phyloP scores from a whole-genome alignment of 1,140 invertebrate genomes.

The Uloborus diversus region DNA sequence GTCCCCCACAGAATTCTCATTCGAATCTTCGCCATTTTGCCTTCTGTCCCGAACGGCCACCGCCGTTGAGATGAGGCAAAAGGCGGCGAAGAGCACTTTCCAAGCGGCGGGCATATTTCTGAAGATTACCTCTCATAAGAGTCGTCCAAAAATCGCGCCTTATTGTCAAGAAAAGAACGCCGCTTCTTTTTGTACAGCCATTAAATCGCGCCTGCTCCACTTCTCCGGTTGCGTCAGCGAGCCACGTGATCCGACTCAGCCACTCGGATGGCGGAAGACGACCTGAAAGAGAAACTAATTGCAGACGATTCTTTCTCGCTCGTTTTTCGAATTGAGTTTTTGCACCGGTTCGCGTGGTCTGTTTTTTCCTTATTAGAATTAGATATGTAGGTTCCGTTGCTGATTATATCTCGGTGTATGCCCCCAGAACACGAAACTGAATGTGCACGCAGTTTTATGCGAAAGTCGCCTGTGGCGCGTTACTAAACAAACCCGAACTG shows the following conservation, averaged over 20 bases:
- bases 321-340: slow-evolving; percentile 7
- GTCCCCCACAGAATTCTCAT: too few relatives aligned
- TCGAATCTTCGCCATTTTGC: not conserved
- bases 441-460: too few relatives aligned
- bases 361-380: too few relatives aligned
- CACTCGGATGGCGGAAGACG: not conserved
- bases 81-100: not conserved
- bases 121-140: not conserved
- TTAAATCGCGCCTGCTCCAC: slow-evolving; percentile 15
- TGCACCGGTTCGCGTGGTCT: too few relatives aligned
- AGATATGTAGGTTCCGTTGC: slow-evolving; percentile 3
- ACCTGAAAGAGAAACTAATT: slow-evolving; percentile 21
- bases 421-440: too few relatives aligned
- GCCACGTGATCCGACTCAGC: not conserved
- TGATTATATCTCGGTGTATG: too few relatives aligned
- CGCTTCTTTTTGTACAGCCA: slow-evolving; percentile 5
- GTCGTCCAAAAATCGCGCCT: not conserved
- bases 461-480: too few relatives aligned
- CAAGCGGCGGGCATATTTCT: slow-evolving; percentile 3
- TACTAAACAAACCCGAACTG: too few relatives aligned
- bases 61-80: not conserved
- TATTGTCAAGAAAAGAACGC: not conserved
- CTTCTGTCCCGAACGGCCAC: not conserved
- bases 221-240: not conserved
- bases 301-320: slow-evolving; percentile 13